Percentiles rank a stretch among this genome's conserved stretches.
These are phyloP conservation scores for Piscicola geometra DNA, from an alignment of 2,888 invertebrate genomes.

Conservation along the genomic window DNA sequence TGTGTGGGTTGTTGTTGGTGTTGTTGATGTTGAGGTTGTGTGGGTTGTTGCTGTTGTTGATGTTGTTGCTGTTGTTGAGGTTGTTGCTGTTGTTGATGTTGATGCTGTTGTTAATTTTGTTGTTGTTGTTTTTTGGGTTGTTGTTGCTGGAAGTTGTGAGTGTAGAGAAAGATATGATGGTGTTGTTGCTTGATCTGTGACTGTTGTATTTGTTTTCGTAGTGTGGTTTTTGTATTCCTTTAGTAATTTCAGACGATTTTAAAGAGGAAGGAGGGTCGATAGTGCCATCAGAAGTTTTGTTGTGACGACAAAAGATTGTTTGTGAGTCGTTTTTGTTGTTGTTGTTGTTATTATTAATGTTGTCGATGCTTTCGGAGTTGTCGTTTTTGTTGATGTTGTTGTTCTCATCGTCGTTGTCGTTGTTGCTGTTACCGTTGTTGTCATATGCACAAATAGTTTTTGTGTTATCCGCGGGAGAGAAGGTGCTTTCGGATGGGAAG, in stretches of 20 bases:
- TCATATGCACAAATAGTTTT: not conserved
- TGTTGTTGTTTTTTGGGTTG: not conserved
- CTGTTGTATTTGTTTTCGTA: not conserved
- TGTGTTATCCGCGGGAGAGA: not conserved
- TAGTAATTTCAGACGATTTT: no score
- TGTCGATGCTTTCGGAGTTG: not conserved
- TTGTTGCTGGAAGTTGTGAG: no score
- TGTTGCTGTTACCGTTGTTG: not conserved
- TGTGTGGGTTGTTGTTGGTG: not conserved
- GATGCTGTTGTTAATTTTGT: not conserved
- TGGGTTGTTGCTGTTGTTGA: not conserved
- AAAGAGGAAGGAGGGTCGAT: no score
- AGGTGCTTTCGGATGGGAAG: not conserved
- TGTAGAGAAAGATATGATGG: no score
- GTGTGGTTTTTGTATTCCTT: no score
- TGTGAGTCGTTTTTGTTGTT: not conserved
- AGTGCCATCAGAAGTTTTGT: not conserved
- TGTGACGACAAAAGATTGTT: not conserved
- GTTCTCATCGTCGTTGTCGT: no score
- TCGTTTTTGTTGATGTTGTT: not conserved
- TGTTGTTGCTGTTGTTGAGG: constrained; percentile 2
- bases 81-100: constrained; percentile 3
- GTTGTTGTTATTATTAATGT: not conserved
- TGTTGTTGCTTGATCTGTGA: no score
- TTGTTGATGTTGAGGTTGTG: constrained; percentile 5